A percentile compares a stretch with the other conserved stretches of the same genome.
Evolutionary conservation across 2,113 vertebrate genomes (phyloP).

Genomic region (Rhynchomys soricoides): DNA sequence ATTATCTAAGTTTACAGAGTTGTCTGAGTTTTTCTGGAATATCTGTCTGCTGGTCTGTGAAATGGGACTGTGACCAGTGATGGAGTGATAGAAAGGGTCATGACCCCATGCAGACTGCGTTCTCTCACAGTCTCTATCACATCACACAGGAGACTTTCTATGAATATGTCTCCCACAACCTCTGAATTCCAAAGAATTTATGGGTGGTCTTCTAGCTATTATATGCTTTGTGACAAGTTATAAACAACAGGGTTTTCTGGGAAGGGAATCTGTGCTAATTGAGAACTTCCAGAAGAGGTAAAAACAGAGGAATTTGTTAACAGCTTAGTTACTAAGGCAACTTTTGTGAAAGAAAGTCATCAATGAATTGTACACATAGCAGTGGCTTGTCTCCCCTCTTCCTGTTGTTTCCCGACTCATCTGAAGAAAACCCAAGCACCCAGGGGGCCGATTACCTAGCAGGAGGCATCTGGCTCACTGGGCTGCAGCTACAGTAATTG

Average conservation of each 20-base stretch:
- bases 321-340: conserved; percentile 59
- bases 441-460: conserved; percentile 47
- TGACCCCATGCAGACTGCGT: not conserved
- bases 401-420: not conserved
- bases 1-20: not conserved
- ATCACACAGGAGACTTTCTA: not conserved
- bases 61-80: not conserved
- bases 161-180: not conserved
- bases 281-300: conserved; percentile 33
- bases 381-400: conserved; percentile 14
- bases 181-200: conserved; percentile 14
- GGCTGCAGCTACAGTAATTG: not conserved
- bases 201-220: conserved; percentile 43
- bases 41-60: not conserved
- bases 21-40: not conserved
- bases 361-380: conserved; percentile 44
- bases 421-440: conserved; percentile 39
- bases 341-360: conserved; percentile 59
- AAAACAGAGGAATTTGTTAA: conserved; percentile 61
- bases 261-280: conserved; percentile 10
- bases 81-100: not conserved
- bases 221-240: conserved; percentile 24
- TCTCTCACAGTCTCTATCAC: not conserved
- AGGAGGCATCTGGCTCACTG: conserved; percentile 9
- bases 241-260: conserved; percentile 48